Evolutionary conservation across 2,113 vertebrate species (phyloP).

Genomic region (Mormyrus lacerda): DNA sequence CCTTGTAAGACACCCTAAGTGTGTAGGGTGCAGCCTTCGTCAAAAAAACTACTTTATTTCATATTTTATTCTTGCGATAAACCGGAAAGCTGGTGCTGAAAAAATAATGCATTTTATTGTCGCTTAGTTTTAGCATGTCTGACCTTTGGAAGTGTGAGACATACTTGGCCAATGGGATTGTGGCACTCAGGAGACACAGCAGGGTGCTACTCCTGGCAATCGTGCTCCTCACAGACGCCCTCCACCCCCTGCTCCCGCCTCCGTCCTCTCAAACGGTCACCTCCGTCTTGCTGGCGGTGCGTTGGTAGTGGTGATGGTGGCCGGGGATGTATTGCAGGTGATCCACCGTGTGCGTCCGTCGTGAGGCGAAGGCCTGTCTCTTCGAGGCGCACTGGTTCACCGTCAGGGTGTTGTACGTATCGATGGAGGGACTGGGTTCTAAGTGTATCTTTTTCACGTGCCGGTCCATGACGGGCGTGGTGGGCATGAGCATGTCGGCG

Average conservation of each 20-base stretch:
- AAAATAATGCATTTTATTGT: slow-evolving; percentile 30
- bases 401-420: slow-evolving; percentile 85
- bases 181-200: slow-evolving; percentile 14
- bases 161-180: slow-evolving; percentile 51
- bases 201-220: background rate
- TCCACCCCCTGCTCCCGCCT: background rate
- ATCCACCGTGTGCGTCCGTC: slow-evolving; percentile 93
- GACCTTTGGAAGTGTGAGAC: slow-evolving; percentile 1
- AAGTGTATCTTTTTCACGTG: slow-evolving; percentile 96
- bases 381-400: slow-evolving; percentile 80
- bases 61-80: slow-evolving; percentile 32
- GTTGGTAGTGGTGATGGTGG: slow-evolving; percentile 81
- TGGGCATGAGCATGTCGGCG: slow-evolving; percentile 84
- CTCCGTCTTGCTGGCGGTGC: slow-evolving; percentile 94
- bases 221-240: background rate
- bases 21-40: slow-evolving; percentile 33
- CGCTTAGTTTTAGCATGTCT: slow-evolving; percentile 18
- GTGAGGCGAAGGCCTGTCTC: slow-evolving; percentile 90
- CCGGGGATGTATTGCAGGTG: slow-evolving; percentile 90
- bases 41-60: slow-evolving; percentile 16
- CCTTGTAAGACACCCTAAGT: slow-evolving; percentile 60
- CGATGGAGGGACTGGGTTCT: slow-evolving; percentile 84
- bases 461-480: slow-evolving; percentile 83
- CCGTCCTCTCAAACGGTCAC: slow-evolving; percentile 79
- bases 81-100: slow-evolving; percentile 54